These are phyloP conservation scores for Melikaiella ostensackeni DNA, from an alignment of 2,888 invertebrate species.

Conservation along the genomic window DNA sequence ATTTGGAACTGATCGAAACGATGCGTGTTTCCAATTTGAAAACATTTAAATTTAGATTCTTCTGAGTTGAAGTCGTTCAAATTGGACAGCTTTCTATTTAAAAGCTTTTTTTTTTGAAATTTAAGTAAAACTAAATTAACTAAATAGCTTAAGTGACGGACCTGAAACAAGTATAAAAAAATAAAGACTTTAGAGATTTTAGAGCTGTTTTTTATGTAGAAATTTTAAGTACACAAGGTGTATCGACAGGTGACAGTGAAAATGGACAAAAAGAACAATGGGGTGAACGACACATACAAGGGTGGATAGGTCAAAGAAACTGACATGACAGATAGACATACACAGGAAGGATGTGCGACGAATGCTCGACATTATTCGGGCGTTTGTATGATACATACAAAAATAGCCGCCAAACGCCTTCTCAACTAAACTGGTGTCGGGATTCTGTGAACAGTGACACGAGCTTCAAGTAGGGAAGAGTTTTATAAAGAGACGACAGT, in stretches of 20 bases:
- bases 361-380: constrained; percentile 61
- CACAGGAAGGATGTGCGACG: constrained; percentile 54
- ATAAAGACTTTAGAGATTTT: neutral
- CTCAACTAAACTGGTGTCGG: constrained; percentile 20
- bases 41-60: constrained; percentile 32
- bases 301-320: constrained; percentile 47
- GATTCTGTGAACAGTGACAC: constrained; percentile 24
- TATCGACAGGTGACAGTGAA: neutral
- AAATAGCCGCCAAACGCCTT: constrained; percentile 53
- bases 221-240: neutral
- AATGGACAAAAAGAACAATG: constrained; percentile 23
- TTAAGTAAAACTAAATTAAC: neutral
- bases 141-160: neutral
- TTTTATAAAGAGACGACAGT: constrained; percentile 7
- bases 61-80: neutral
- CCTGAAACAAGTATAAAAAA: neutral
- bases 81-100: constrained; percentile 10
- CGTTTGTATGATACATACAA: constrained; percentile 58
- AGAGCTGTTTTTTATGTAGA: neutral
- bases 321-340: constrained; percentile 55
- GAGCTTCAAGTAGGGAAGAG: constrained; percentile 2
- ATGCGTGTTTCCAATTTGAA: constrained; percentile 9
- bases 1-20: neutral
- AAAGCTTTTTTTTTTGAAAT: constrained; percentile 7
- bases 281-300: constrained; percentile 44